These are phyloP conservation scores for Seriola aureovittata DNA, from an alignment of 2,113 vertebrate genomes.

Conservation along the genomic window DNA sequence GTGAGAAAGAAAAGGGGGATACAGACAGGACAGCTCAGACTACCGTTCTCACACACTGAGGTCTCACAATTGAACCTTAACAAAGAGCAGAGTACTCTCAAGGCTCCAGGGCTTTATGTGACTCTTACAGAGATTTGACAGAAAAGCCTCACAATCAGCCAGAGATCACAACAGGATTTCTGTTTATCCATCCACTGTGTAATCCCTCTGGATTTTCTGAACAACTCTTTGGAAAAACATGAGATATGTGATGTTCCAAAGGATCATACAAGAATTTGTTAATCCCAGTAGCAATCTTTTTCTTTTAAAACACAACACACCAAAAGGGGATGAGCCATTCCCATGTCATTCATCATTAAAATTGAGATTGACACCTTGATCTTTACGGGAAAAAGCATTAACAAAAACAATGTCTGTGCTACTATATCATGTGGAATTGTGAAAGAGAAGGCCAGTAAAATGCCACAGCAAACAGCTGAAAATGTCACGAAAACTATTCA, in stretches of 20 bases:
- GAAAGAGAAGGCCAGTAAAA: conserved; percentile 28
- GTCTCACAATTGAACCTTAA: conserved; percentile 47
- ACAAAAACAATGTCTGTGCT: background rate
- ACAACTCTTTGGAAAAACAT: conserved; percentile 59
- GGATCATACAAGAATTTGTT: conserved; percentile 37
- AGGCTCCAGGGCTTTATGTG: conserved; percentile 18
- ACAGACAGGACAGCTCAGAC: conserved; percentile 57
- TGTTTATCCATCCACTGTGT: conserved; percentile 55
- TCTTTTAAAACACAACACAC: conserved; percentile 36
- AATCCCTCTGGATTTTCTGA: conserved; percentile 60
- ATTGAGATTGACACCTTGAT: conserved; percentile 28
- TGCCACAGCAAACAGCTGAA: conserved; percentile 33
- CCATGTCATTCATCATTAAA: conserved; percentile 47
- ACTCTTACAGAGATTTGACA: conserved; percentile 54
- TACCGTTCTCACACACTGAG: conserved; percentile 43
- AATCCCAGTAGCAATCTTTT: conserved; percentile 37
- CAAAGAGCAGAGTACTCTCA: conserved; percentile 6
- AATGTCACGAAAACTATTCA: conserved; percentile 31
- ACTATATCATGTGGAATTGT: conserved; percentile 7
- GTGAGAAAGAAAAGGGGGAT: conserved; percentile 51
- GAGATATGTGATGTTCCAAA: conserved; percentile 53
- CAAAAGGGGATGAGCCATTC: conserved; percentile 41
- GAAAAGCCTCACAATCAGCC: conserved; percentile 60
- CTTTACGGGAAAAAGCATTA: conserved; percentile 12
- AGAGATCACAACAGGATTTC: conserved; percentile 64